Evolutionary conservation across 2,113 vertebrate species (phyloP).

Genomic region (Riparia riparia): DNA sequence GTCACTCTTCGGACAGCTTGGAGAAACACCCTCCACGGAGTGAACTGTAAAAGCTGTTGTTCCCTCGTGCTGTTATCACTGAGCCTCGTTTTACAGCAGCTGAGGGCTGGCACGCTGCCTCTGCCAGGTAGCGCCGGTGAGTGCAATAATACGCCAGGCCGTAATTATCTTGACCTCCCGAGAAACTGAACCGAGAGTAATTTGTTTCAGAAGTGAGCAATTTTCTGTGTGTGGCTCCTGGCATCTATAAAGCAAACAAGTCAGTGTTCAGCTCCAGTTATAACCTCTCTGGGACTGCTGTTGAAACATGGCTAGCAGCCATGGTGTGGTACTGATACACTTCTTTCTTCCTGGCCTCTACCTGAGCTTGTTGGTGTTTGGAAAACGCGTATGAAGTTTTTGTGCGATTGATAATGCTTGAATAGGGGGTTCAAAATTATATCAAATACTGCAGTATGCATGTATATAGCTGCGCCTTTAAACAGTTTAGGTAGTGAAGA

Average conservation of each 20-base stretch:
- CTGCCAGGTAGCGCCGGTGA: not conserved
- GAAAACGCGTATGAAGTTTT: not conserved
- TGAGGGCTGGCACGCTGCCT: not conserved
- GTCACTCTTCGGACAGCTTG: not conserved
- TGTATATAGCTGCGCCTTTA: not conserved
- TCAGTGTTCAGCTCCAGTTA: not conserved
- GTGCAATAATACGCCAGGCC: not conserved
- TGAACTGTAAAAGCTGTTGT: not conserved
- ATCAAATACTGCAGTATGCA: not conserved
- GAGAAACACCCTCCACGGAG: not conserved
- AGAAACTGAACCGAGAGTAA: not conserved
- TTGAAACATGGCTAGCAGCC: not conserved
- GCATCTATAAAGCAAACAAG: slow-evolving; percentile 32
- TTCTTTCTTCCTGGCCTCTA: not conserved
- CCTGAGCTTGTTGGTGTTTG: not conserved
- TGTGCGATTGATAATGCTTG: not conserved
- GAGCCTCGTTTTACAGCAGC: not conserved
- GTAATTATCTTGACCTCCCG: not conserved
- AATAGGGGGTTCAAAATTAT: not conserved
- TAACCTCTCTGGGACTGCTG: not conserved
- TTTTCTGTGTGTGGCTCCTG: slow-evolving; percentile 36
- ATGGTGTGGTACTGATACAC: accelerated
- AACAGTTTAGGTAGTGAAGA: not conserved
- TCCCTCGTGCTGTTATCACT: accelerated
- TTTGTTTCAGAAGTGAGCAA: slow-evolving; percentile 27